Conservation (phyloP, 2,888 invertebrate species). For the Crocallis elinguaria region DNA sequence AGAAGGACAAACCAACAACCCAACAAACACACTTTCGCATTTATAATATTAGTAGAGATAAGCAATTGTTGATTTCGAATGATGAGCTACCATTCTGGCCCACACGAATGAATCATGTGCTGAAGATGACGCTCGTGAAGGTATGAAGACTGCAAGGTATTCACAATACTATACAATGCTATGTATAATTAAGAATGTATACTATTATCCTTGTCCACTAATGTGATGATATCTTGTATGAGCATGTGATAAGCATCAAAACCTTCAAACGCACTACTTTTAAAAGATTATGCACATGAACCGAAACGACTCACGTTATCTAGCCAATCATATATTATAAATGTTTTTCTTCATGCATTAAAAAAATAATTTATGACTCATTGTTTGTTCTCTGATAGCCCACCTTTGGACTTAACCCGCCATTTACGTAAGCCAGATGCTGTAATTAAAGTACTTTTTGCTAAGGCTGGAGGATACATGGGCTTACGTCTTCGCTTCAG, state of each 20-base stretch:
- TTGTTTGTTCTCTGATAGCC: conserved; percentile 21
- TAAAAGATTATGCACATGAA: conserved; percentile 14
- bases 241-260: conserved; percentile 11
- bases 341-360: not conserved
- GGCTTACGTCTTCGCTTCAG: conserved; percentile 6
- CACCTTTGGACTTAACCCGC: conserved; percentile 21
- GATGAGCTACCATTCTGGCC: too few relatives aligned
- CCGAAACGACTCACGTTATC: conserved; percentile 13
- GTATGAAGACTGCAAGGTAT: too few relatives aligned
- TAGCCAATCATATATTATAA: conserved; percentile 8
- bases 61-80: too few relatives aligned
- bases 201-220: too few relatives aligned
- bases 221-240: conserved; percentile 11
- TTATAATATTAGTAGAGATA: too few relatives aligned
- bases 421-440: conserved; percentile 21
- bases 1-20: too few relatives aligned
- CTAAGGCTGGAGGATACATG: conserved; percentile 6
- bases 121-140: too few relatives aligned
- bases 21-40: too few relatives aligned
- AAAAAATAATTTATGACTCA: conserved; percentile 27
- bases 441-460: conserved; percentile 26
- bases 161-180: too few relatives aligned
- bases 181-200: too few relatives aligned
- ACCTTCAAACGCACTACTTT: conserved; percentile 1
- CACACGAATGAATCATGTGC: too few relatives aligned